Evolutionary conservation across 2,888 invertebrate species (phyloP), one percentile per base, ranked within the genome.

Genomic region (Hirtodrosophila cameraria): DNA sequence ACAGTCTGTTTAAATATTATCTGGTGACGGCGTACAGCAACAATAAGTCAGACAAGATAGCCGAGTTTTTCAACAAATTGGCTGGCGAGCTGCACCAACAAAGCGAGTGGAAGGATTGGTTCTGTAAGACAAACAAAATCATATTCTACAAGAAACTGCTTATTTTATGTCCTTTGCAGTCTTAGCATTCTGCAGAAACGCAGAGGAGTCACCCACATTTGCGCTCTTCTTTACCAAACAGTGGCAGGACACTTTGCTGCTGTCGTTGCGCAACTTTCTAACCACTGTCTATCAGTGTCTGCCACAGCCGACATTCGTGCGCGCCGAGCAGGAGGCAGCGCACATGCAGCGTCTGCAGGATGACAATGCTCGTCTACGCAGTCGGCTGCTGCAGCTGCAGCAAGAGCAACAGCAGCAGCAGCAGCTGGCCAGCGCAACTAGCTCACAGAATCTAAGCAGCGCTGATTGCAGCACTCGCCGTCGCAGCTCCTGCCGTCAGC

Each of bases 81-180:
- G 94, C 97, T 3, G 93, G 95, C 11, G 97, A 98, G 80, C 90
- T 99, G 38, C 97, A 97, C 88, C 94, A 94, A 42, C 97, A 97
- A 89, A 92, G 93, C 59, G 99, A 99, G 89, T 99, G 98, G 97
- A 97, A 95, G 88, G 99, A 99, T 80, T 99, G 99, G 99, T 99
- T 98, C 91, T 96, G 98, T 98, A 94, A 93, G 94, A 18, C 4
- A n/a, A n/a, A n/a, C n/a, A n/a, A n/a, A n/a, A 33, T n/a, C 3
- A 1, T 20, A 5, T 12, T 1, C 8, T n/a, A 0, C 11, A 6
- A 15, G 18, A n/a, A 1, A 9, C 8, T 49, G 9, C 23, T 15
- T 7, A 42, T 15, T 20, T 8, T 0, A 7, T 1, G 1, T 13
- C 6, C 8, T 41, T 92, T 93, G 43, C 90, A 99, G 98, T 96